Percentiles rank a stretch among this genome's conserved stretches.
These are phyloP conservation scores for Ormyrus pomaceus DNA, from an alignment of 2,888 invertebrate genomes.

Conservation along the genomic window DNA sequence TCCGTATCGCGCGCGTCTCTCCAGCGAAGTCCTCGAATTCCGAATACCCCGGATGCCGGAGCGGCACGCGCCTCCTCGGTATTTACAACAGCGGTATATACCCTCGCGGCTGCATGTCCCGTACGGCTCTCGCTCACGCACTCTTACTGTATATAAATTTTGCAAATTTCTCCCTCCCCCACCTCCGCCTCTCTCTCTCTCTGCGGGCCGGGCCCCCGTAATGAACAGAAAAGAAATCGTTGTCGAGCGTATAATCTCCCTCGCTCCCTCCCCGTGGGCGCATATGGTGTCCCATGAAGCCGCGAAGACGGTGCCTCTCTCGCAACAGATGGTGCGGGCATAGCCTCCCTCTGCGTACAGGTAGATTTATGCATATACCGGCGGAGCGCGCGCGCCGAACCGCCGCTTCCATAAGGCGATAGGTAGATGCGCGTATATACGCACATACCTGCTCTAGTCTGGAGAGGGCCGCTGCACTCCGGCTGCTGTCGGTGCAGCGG, in stretches of 20 bases:
- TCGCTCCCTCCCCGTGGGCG: conserved; percentile 19
- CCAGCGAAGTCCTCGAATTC: background rate
- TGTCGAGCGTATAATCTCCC: conserved; percentile 44
- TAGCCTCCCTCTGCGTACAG: background rate
- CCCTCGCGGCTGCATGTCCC: background rate
- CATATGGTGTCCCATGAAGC: conserved; percentile 51
- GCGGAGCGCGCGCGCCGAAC: background rate
- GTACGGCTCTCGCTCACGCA: background rate
- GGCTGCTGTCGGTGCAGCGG: background rate
- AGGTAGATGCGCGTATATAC: too few species aligned
- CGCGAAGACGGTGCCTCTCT: conserved; percentile 42
- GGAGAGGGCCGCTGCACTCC: background rate
- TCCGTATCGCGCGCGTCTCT: background rate
- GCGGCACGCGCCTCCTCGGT: background rate
- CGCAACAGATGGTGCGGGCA: conserved; percentile 48
- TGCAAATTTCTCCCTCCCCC: conserved; percentile 9
- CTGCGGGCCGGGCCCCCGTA: conserved; percentile 6
- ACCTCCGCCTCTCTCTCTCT: background rate
- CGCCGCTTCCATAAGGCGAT: too few species aligned
- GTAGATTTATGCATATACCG: background rate
- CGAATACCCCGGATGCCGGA: conserved; percentile 6
- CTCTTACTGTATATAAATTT: background rate
- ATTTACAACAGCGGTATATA: too few species aligned
- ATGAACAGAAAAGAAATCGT: conserved; percentile 41
- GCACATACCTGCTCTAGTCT: too few species aligned